Evolutionary conservation across 2,113 vertebrate species (phyloP).

Genomic region (Coracopsis vasa): DNA sequence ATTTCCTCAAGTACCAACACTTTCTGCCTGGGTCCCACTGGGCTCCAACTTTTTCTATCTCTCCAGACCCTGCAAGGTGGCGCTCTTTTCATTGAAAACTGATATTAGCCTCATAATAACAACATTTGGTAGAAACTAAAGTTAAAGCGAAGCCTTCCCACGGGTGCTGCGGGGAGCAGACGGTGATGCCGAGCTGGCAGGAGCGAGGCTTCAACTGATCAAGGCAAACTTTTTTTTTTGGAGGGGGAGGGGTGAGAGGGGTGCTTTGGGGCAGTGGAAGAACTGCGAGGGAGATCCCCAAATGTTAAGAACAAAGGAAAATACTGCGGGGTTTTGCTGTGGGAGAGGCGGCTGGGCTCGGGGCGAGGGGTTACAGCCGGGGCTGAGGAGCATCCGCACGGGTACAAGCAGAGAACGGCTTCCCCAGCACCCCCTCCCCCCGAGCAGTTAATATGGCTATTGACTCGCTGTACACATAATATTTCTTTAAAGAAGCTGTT

Average conservation of each 20-base stretch:
- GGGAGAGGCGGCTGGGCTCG: background rate
- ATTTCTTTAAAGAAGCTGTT: conserved; percentile 67
- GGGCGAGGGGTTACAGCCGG: background rate
- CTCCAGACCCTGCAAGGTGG: conserved; percentile 75
- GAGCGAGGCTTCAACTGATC: background rate
- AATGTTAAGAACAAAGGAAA: background rate
- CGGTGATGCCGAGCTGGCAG: background rate
- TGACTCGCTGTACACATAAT: conserved; percentile 52
- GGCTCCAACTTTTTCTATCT: conserved; percentile 60
- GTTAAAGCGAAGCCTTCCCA: conserved; percentile 37
- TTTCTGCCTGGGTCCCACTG: background rate
- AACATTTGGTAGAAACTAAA: conserved; percentile 55
- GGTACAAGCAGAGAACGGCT: background rate
- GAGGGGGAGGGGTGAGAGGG: fast-evolving
- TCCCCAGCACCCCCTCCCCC: background rate
- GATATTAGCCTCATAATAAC: conserved; percentile 14
- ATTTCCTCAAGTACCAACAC: conserved; percentile 1
- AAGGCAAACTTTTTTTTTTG: background rate
- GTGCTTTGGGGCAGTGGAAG: background rate
- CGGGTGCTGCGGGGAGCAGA: background rate
- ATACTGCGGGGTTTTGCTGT: background rate
- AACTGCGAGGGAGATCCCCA: background rate
- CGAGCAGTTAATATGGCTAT: conserved; percentile 29
- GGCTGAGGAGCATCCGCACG: background rate
- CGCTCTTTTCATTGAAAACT: conserved; percentile 73